Evolutionary conservation across 2,113 vertebrate genomes (phyloP).

Genomic region (Centropus bengalensis): DNA sequence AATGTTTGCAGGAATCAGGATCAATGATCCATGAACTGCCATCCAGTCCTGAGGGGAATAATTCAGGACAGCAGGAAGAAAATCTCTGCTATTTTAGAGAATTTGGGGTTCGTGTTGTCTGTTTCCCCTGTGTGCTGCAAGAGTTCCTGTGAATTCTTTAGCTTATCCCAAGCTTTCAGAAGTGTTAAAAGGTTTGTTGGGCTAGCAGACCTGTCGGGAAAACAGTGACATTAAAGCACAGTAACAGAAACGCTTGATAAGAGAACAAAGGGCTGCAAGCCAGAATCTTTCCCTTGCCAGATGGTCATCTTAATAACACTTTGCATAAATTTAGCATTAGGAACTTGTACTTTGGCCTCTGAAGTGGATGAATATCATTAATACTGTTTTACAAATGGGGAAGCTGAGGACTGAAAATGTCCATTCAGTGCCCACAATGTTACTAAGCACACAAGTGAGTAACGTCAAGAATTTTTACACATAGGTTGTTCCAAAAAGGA

Average conservation of each 20-base stretch:
- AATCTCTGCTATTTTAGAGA: slow-evolving; percentile 40
- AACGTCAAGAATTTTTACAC: not conserved
- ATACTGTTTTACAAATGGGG: not conserved
- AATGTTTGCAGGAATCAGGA: slow-evolving; percentile 12
- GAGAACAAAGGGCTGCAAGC: slow-evolving; percentile 51
- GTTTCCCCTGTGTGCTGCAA: not conserved
- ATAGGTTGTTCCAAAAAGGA: not conserved
- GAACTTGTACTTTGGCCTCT: slow-evolving; percentile 43
- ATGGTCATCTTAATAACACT: slow-evolving; percentile 36
- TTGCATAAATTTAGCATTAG: slow-evolving; percentile 40
- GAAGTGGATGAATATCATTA: slow-evolving; percentile 26
- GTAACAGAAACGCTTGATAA: not conserved
- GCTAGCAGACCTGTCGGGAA: slow-evolving; percentile 22
- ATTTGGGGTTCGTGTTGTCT: not conserved
- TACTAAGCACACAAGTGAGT: not conserved
- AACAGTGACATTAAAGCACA: slow-evolving; percentile 19
- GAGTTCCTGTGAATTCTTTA: slow-evolving; percentile 21
- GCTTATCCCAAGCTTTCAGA: slow-evolving; percentile 32
- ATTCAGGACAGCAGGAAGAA: slow-evolving; percentile 5
- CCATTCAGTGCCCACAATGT: not conserved
- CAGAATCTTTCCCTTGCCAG: slow-evolving; percentile 54
- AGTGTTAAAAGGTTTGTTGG: slow-evolving; percentile 55
- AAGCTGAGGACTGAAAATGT: not conserved
- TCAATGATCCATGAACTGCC: slow-evolving; percentile 34
- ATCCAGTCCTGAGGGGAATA: slow-evolving; percentile 40